Percentiles rank a stretch among this genome's conserved stretches.
Conservation (phyloP, 2,113 vertebrate species). For the Neolamprologus falcicula region DNA sequence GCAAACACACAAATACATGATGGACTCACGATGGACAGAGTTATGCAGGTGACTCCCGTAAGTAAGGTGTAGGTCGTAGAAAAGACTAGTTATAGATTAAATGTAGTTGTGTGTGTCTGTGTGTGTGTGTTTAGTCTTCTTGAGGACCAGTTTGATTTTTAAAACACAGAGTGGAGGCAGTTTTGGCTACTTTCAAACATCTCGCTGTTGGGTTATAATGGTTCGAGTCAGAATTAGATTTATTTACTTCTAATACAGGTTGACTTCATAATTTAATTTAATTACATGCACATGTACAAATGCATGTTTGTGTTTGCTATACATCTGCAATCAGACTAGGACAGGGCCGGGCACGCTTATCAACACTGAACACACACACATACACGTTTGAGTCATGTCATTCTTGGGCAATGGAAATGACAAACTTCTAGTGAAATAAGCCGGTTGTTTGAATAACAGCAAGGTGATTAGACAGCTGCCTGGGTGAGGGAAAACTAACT, state of each 20-base stretch:
- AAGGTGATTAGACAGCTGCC: background rate
- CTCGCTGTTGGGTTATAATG: background rate
- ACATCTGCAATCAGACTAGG: constrained; percentile 3
- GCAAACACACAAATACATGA: background rate
- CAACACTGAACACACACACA: constrained; percentile 19
- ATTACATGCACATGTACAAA: background rate
- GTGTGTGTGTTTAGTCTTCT: background rate
- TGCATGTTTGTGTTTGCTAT: background rate
- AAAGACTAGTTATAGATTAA: background rate
- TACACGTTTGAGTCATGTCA: constrained; percentile 32
- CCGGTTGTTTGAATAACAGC: background rate
- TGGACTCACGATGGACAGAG: background rate
- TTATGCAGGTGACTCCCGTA: background rate
- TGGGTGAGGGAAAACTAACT: background rate
- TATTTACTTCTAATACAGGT: background rate
- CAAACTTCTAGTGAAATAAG: background rate
- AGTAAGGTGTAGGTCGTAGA: background rate
- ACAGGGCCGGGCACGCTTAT: constrained; percentile 40
- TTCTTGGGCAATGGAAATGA: constrained; percentile 36
- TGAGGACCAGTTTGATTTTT: background rate
- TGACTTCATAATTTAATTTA: background rate
- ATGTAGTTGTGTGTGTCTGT: background rate
- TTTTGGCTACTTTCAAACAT: background rate
- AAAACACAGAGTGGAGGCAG: background rate
- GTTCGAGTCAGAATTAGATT: background rate